Evolutionary conservation across 1,140 invertebrate genomes (phyloP).

Genomic region (Psix sp.): DNA sequence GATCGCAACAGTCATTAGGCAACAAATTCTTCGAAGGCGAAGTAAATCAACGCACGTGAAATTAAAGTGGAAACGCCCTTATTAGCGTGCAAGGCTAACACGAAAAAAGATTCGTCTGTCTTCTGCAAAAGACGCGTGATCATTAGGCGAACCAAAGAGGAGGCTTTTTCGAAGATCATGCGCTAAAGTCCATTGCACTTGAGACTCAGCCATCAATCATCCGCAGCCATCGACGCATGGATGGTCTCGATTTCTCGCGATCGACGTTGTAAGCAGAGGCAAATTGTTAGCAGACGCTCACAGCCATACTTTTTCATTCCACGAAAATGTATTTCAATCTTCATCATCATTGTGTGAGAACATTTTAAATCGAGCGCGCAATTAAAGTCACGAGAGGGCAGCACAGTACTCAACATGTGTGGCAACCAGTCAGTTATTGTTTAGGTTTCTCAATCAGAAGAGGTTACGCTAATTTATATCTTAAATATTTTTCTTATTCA

Average conservation of each 20-base stretch:
- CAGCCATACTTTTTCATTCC: too few relatives aligned
- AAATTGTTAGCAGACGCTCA: constrained; percentile 57
- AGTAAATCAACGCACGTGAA: constrained; percentile 53
- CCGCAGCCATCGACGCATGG: constrained; percentile 57
- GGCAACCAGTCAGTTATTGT: too few relatives aligned
- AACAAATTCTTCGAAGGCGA: constrained; percentile 13
- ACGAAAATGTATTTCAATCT: too few relatives aligned
- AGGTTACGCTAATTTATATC: too few relatives aligned
- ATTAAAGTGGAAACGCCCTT: constrained; percentile 62
- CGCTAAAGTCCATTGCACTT: constrained; percentile 67
- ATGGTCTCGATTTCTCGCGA: constrained; percentile 31
- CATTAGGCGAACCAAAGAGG: constrained; percentile 68
- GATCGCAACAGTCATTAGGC: constrained; percentile 53
- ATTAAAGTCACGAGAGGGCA: too few relatives aligned
- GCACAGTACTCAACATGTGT: too few relatives aligned
- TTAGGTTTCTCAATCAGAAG: too few relatives aligned
- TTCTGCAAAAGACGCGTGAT: constrained; percentile 63
- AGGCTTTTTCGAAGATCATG: constrained; percentile 65
- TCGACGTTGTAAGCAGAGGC: constrained; percentile 23
- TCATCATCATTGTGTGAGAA: too few relatives aligned
- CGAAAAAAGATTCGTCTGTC: constrained; percentile 58
- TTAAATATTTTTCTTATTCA: too few relatives aligned
- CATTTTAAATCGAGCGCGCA: too few relatives aligned
- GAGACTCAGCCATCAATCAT: constrained; percentile 74
- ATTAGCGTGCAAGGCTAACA: constrained; percentile 61